Percentiles rank a stretch among this genome's conserved stretches.
Evolutionary conservation across 2,113 vertebrate species (phyloP).

Genomic region (Stomatorhinus ivindoensis): DNA sequence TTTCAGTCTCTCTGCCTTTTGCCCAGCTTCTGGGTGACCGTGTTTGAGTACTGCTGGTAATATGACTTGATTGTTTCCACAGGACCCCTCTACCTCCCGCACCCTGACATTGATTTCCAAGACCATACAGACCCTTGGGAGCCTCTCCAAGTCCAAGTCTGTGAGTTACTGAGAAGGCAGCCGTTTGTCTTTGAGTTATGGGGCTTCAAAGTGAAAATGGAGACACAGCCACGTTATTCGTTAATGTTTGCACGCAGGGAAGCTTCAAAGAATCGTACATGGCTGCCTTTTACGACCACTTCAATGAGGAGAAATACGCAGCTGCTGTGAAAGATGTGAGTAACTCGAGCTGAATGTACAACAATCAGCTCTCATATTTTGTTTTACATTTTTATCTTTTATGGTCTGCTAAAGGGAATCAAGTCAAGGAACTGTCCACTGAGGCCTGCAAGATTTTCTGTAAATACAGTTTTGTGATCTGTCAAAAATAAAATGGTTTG

Average conservation of each 20-base stretch:
- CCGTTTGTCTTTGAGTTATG: not conserved
- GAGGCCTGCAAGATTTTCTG: not conserved
- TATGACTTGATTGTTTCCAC: not conserved
- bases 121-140: conserved; percentile 94
- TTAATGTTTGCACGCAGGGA: conserved; percentile 59
- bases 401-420: not conserved
- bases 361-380: not conserved
- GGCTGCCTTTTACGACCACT: conserved; percentile 93
- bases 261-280: conserved; percentile 97
- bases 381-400: not conserved
- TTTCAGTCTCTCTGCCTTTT: not conserved
- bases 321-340: conserved; percentile 95
- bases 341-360: conserved; percentile 24
- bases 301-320: conserved; percentile 96
- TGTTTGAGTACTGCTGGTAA: not conserved
- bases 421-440: not conserved
- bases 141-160: conserved; percentile 93
- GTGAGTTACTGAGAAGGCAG: conserved; percentile 59
- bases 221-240: not conserved
- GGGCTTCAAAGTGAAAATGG: not conserved
- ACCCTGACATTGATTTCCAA: conserved; percentile 96
- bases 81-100: conserved; percentile 90
- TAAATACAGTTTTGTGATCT: not conserved
- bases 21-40: not conserved
- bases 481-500: not conserved